Evolutionary conservation across 2,888 invertebrate species (phyloP).

Genomic region (Phengaris alcon): DNA sequence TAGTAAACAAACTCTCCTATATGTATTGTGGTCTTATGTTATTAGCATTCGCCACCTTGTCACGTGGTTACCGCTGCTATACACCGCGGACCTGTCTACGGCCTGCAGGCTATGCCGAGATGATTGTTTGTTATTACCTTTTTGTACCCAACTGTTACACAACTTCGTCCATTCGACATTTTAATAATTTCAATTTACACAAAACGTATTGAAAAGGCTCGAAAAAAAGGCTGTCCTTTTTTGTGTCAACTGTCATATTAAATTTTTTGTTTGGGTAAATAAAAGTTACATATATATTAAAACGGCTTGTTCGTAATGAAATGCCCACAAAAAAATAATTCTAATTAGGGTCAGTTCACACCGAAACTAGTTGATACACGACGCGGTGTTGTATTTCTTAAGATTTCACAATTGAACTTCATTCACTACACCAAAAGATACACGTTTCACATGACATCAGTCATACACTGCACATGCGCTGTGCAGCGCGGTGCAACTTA

Average conservation of each 20-base stretch:
- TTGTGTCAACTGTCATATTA: background rate
- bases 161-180: background rate
- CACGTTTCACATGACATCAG: no score
- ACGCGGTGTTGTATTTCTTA: no score
- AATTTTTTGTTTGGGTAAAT: no score
- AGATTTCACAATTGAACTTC: no score
- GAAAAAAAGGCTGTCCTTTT: background rate
- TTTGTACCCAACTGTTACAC: slow-evolving; percentile 22
- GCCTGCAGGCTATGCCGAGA: background rate
- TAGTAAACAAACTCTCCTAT: background rate
- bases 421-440: no score
- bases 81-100: slow-evolving; percentile 30
- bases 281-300: no score
- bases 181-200: background rate
- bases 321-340: no score
- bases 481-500: no score
- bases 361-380: no score
- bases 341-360: no score
- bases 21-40: background rate
- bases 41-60: slow-evolving; percentile 34
- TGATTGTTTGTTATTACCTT: slow-evolving; percentile 24
- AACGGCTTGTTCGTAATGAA: no score
- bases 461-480: no score
- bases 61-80: slow-evolving; percentile 34
- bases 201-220: background rate